These are phyloP conservation scores for Marmota monax DNA, from an alignment of 2,113 vertebrate genomes.

Conservation along the genomic window DNA sequence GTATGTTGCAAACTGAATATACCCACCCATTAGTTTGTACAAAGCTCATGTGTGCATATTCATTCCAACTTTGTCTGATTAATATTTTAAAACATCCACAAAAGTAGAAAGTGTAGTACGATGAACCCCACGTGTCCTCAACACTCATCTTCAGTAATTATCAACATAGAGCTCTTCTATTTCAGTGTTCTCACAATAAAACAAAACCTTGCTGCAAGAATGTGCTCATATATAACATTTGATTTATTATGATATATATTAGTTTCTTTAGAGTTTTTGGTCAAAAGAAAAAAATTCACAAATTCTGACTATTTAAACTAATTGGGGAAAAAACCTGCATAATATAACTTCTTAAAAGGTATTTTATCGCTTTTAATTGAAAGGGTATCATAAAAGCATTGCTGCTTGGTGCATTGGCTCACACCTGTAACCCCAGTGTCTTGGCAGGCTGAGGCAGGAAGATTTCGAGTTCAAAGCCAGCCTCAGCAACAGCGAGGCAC, in stretches of 20 bases:
- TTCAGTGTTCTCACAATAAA: constrained; percentile 8
- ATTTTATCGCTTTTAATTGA: constrained; percentile 58
- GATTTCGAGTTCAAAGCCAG: too few relatives aligned
- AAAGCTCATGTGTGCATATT: neutral
- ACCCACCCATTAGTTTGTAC: neutral
- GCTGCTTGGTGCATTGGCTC: too few relatives aligned
- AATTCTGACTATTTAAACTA: constrained; percentile 56
- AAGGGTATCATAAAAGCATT: constrained; percentile 15
- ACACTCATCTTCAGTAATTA: neutral
- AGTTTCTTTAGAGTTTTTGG: constrained; percentile 53
- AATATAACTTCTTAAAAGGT: neutral
- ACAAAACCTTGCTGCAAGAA: neutral
- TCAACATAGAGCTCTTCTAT: neutral
- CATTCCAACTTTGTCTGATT: neutral
- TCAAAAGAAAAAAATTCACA: constrained; percentile 56
- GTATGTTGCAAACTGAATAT: constrained; percentile 57
- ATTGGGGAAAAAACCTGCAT: constrained; percentile 23
- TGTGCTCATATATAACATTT: neutral
- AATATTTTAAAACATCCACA: constrained; percentile 42
- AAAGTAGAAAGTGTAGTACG: neutral
- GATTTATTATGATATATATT: neutral
- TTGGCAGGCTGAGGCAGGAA: too few relatives aligned
- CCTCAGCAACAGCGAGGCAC: too few relatives aligned
- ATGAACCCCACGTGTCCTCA: neutral
- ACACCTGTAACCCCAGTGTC: too few relatives aligned